These are phyloP conservation scores for Cheumatopsyche charites DNA, from an alignment of 1,140 invertebrate species.

Conservation along the genomic window DNA sequence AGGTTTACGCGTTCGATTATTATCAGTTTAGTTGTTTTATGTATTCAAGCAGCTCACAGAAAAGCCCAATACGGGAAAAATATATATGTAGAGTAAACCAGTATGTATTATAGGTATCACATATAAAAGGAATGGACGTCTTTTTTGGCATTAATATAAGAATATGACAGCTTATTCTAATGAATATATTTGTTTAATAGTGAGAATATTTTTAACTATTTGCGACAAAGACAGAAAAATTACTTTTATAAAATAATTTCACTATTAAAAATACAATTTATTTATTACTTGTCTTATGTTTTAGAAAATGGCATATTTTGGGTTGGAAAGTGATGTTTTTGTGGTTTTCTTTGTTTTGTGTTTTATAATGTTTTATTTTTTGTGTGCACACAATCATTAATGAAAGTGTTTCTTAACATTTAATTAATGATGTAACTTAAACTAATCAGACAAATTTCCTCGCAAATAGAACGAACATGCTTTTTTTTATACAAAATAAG, in stretches of 20 bases:
- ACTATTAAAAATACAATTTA: conserved; percentile 33
- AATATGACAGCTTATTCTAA: conserved; percentile 29
- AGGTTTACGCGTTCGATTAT: too few relatives aligned
- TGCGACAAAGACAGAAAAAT: conserved; percentile 6
- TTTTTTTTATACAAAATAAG: conserved; percentile 30
- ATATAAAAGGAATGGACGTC: conserved; percentile 30
- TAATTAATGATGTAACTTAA: conserved; percentile 14
- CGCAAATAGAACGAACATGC: conserved; percentile 17
- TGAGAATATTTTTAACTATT: conserved; percentile 21
- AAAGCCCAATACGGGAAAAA: not conserved
- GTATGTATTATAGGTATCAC: not conserved
- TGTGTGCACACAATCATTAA: not conserved
- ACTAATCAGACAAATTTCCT: conserved; percentile 20
- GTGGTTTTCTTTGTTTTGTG: not conserved
- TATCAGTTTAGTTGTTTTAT: too few relatives aligned
- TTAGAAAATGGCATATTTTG: conserved; percentile 10
- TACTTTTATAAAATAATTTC: conserved; percentile 26
- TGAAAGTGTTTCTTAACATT: conserved; percentile 6
- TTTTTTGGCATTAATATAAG: conserved; percentile 31
- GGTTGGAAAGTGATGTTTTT: conserved; percentile 3
- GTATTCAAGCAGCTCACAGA: too few relatives aligned
- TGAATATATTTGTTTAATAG: conserved; percentile 24
- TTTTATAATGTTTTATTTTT: not conserved
- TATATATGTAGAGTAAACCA: not conserved
- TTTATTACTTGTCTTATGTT: conserved; percentile 1